These are phyloP conservation scores for Parus major DNA, from an alignment of 2,113 vertebrate species.

Conservation along the genomic window DNA sequence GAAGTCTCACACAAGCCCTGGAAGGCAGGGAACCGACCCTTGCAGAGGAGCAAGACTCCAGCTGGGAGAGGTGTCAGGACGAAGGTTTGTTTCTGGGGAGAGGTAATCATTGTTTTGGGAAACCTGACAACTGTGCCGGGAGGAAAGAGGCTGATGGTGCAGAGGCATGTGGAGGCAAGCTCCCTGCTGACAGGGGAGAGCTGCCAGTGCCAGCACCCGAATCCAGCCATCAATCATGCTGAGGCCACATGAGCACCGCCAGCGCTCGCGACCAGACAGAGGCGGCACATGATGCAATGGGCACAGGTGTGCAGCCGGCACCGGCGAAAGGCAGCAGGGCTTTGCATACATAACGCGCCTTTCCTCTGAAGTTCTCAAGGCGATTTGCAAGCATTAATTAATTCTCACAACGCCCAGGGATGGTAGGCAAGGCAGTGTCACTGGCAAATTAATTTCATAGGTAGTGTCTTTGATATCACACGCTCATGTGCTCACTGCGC, in stretches of 20 bases:
- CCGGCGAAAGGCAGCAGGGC: slow-evolving; percentile 21
- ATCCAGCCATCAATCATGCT: background rate
- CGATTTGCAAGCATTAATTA: slow-evolving; percentile 66
- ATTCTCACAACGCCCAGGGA: slow-evolving; percentile 51
- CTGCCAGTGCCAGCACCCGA: background rate
- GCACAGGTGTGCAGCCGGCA: slow-evolving; percentile 65
- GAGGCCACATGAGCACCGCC: background rate
- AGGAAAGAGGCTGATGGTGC: slow-evolving; percentile 8
- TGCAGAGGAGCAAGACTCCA: background rate
- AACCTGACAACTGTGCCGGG: background rate
- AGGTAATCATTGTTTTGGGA: slow-evolving; percentile 28
- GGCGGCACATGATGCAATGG: slow-evolving; percentile 59
- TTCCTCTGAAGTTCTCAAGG: slow-evolving; percentile 62
- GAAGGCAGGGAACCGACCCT: background rate
- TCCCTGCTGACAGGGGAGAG: background rate
- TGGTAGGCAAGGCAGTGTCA: slow-evolving; percentile 51
- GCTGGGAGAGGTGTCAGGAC: background rate
- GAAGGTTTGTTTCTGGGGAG: slow-evolving; percentile 25
- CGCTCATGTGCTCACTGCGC: background rate
- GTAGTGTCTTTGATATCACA: slow-evolving; percentile 47
- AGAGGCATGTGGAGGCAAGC: slow-evolving; percentile 29
- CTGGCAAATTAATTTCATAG: slow-evolving; percentile 51
- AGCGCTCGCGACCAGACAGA: background rate
- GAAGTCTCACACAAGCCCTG: background rate
- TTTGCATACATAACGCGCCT: slow-evolving; percentile 37